Evolutionary conservation across 1,140 invertebrate genomes (phyloP).

Genomic region (Cotesia chilonis): DNA sequence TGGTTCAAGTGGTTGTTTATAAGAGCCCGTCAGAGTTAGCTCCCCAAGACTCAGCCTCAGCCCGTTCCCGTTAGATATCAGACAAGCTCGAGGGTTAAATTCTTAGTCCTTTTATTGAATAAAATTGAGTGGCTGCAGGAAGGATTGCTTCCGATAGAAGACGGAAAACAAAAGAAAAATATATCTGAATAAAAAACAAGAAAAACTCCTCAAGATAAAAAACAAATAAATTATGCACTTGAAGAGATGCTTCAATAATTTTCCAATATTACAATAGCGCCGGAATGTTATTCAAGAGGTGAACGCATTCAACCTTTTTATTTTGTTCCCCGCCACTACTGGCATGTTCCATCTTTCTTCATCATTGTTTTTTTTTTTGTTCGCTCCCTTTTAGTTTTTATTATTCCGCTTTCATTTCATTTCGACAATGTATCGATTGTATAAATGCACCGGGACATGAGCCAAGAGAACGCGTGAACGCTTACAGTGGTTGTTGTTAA

Average conservation of each 20-base stretch:
- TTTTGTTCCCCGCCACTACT: not conserved
- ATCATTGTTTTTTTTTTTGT: not conserved
- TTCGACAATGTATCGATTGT: constrained; percentile 13
- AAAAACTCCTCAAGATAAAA: constrained; percentile 5
- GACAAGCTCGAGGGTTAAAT: constrained; percentile 21
- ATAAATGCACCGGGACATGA: constrained; percentile 14
- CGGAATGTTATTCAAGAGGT: constrained; percentile 7
- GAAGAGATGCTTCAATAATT: constrained; percentile 19
- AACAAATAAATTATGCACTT: constrained; percentile 19
- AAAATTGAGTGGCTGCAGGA: constrained; percentile 26
- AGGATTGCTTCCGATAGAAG: constrained; percentile 20
- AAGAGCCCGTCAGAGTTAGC: constrained; percentile 13
- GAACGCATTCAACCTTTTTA: constrained; percentile 1
- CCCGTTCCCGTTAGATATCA: not conserved
- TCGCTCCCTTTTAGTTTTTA: not conserved
- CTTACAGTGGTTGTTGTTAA: not conserved
- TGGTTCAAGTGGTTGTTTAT: constrained; percentile 30
- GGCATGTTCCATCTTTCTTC: not conserved
- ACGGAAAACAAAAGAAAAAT: not conserved
- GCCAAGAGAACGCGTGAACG: not conserved
- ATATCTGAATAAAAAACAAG: not conserved
- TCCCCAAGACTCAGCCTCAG: not conserved
- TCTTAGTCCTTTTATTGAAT: constrained; percentile 30
- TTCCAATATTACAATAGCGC: constrained; percentile 15
- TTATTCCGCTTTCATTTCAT: not conserved